phyloP scores from a whole-genome alignment of 1,140 invertebrate species.

The Galendromus occidentalis region DNA sequence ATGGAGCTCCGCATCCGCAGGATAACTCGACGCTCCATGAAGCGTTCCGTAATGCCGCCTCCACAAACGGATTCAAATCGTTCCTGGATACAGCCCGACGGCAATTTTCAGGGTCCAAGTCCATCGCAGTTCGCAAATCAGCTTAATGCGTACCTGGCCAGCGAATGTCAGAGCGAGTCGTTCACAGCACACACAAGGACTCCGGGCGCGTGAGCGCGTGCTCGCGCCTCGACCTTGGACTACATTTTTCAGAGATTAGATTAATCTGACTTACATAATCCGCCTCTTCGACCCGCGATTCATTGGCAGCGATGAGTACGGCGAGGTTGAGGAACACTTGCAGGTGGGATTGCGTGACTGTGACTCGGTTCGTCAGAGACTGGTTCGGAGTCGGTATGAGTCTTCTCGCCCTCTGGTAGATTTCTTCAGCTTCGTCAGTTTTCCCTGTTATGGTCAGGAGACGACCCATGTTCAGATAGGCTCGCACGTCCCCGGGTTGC shows the following conservation, averaged over 20 bases:
- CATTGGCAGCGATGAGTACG: conserved; percentile 27
- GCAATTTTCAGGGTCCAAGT: no score
- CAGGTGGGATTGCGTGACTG: conserved; percentile 29
- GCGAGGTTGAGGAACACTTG: conserved; percentile 31
- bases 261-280: conserved; percentile 18
- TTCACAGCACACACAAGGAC: no score
- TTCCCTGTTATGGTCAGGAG: conserved; percentile 79
- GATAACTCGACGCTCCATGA: no score
- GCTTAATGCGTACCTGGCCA: no score
- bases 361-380: background rate
- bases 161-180: no score
- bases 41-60: no score
- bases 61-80: no score
- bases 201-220: no score
- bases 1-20: no score
- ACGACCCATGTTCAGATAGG: conserved; percentile 86
- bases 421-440: conserved; percentile 73
- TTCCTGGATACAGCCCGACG: no score
- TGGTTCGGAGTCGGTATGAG: conserved; percentile 55
- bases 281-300: conserved; percentile 27
- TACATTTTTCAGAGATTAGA: background rate
- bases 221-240: no score
- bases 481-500: conserved; percentile 83
- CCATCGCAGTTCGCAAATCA: no score
- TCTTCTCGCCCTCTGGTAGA: conserved; percentile 61